Evolutionary conservation across 2,113 vertebrate genomes (phyloP), one percentile per base, ranked within the genome.

Genomic region (Oophaga pumilio): DNA sequence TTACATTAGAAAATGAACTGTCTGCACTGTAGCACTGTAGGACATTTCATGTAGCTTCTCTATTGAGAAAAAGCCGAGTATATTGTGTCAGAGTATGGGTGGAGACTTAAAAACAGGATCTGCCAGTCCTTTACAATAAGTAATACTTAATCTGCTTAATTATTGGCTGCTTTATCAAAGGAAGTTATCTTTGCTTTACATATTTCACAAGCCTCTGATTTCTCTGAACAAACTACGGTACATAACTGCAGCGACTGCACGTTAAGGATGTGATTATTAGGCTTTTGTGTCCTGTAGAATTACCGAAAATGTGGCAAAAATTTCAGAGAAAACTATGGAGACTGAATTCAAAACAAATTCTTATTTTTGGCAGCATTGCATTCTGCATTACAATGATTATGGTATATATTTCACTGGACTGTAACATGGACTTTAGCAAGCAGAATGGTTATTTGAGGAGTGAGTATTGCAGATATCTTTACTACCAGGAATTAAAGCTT

Each of bases 401-500:
- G 81, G 91, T 57, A 85, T 78, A 91, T n/a, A 85, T 87, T 85
- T 53, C 83, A 22, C 64, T 84, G 6, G 88, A 90, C n/a, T 92
- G 89, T 80, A 50, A 89, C 14, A n/a, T 77, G 1, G 57, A 26
- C 8, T 6, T 87, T 2, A 14, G 82, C 53, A 81, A 85, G 33
- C 9, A 74, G 20, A 78, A 82, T 20, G 69, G 87, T 8, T 13
- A 22, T 6, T 78, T 89, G 8, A 86, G 74, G 56, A 86, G 85
- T 59, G 62, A 64, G 26, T 53, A 83, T 50, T 91, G 89, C 22
- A 69, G 33, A 43, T 93, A 95, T 73, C 10, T 85, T 20, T 90
- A 89, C 64, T 93, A 92, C 87, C 76, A 0, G 14, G 66, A 50
- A 6, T 90, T 96, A 90, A 90, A 91, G 7, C 90, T 95, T 6